These are phyloP conservation scores for Phragmatobia fuliginosa DNA, from an alignment of 2,888 invertebrate species.

Conservation along the genomic window DNA sequence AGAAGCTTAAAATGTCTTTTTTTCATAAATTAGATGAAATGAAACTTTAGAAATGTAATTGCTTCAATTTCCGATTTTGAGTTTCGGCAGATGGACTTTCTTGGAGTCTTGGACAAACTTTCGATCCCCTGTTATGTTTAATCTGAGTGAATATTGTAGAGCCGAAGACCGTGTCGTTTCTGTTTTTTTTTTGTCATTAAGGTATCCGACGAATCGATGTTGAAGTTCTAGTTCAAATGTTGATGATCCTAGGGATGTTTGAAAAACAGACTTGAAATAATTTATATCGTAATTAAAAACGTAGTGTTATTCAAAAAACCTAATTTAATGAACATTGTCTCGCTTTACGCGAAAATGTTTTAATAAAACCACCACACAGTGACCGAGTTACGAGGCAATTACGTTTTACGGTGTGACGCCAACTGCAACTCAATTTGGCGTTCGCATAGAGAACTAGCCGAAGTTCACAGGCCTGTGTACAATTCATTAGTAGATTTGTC, in stretches of 20 bases:
- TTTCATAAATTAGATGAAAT: background rate
- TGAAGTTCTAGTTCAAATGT: no score
- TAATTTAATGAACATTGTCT: background rate
- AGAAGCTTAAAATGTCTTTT: background rate
- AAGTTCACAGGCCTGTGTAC: slow-evolving; percentile 13
- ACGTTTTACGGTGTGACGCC: slow-evolving; percentile 13
- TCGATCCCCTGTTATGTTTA: no score
- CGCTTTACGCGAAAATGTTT: background rate
- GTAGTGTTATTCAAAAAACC: background rate
- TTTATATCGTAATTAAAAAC: background rate
- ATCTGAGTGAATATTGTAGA: no score
- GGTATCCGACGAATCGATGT: no score
- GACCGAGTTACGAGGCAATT: slow-evolving; percentile 22
- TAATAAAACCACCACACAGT: background rate
- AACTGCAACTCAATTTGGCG: slow-evolving; percentile 25
- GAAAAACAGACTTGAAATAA: no score
- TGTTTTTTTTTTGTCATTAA: no score
- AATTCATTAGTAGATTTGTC: slow-evolving; percentile 35
- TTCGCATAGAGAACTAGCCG: slow-evolving; percentile 11
- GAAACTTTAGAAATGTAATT: background rate
- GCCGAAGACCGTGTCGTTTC: no score
- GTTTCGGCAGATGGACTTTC: no score
- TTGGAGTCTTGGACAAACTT: no score
- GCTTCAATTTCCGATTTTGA: background rate
- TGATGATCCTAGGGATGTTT: no score